These are phyloP conservation scores for Drosophila gaucha DNA, from an alignment of 2,888 invertebrate species.

Conservation along the genomic window DNA sequence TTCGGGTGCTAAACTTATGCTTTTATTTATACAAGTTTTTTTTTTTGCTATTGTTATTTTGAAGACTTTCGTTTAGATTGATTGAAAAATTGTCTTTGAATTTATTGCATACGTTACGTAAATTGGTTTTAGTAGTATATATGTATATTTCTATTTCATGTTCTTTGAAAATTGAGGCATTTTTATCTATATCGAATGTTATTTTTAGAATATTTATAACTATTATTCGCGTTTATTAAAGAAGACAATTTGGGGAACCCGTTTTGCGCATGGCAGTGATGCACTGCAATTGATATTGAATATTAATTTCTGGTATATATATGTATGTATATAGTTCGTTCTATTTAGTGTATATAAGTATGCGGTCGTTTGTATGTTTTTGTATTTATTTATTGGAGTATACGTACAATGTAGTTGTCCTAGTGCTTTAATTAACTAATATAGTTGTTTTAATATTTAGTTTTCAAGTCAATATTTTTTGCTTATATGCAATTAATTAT, in stretches of 20 bases:
- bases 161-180: constrained; percentile 38
- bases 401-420: constrained; percentile 48
- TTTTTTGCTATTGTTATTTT: constrained; percentile 17
- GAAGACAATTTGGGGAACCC: constrained; percentile 71
- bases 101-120: constrained; percentile 72
- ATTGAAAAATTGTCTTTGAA: constrained; percentile 44
- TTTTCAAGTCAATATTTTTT: constrained; percentile 48
- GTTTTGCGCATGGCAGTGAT: constrained; percentile 78
- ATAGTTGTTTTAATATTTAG: constrained; percentile 27
- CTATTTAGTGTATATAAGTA: constrained; percentile 1
- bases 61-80: constrained; percentile 44
- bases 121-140: constrained; percentile 55
- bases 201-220: constrained; percentile 5
- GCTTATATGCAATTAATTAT: constrained; percentile 43
- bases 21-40: constrained; percentile 6
- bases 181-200: constrained; percentile 6
- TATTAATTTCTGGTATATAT: constrained; percentile 30
- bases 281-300: constrained; percentile 75
- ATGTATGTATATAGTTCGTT: constrained; percentile 15
- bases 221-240: constrained; percentile 44
- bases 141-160: constrained; percentile 5
- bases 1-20: constrained; percentile 16
- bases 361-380: constrained; percentile 15
- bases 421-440: constrained; percentile 54
- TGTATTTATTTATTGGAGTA: constrained; percentile 40